A percentile compares a stretch with the other conserved stretches of the same genome.
Conservation (phyloP, 2,888 invertebrate species). For the Euzophera pinguis region DNA sequence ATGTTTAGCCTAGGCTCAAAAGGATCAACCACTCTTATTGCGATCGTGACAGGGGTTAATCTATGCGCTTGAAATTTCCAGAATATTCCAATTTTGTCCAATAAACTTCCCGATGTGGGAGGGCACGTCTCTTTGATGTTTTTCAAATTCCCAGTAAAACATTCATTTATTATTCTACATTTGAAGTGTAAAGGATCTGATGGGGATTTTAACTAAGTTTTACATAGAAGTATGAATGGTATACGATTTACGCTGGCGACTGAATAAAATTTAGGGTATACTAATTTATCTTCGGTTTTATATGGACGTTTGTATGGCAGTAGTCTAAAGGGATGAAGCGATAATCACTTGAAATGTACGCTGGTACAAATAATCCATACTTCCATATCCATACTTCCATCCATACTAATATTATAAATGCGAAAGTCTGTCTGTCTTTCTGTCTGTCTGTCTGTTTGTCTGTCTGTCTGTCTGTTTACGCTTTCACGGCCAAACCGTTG, state of each 20-base stretch:
- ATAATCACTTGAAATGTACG: too few species aligned
- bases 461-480: too few species aligned
- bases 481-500: too few species aligned
- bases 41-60: conserved; percentile 18
- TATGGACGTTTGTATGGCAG: too few species aligned
- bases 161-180: conserved; percentile 10
- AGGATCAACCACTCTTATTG: conserved; percentile 7
- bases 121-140: conserved; percentile 11
- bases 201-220: not conserved
- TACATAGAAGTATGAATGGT: not conserved
- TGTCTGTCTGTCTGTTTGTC: too few species aligned
- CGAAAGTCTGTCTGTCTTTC: too few species aligned
- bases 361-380: too few species aligned
- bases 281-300: too few species aligned
- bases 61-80: conserved; percentile 13
- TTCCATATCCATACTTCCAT: too few species aligned
- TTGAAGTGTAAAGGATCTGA: not conserved
- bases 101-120: conserved; percentile 10
- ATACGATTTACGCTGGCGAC: too few species aligned
- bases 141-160: conserved; percentile 3
- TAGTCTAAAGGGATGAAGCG: too few species aligned
- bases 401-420: too few species aligned
- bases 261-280: not conserved
- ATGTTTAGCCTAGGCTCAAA: not conserved
- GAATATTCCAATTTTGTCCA: conserved; percentile 12